Evolutionary conservation across 1,140 invertebrate species (phyloP).

Genomic region (Macrobrachium rosenbergii): DNA sequence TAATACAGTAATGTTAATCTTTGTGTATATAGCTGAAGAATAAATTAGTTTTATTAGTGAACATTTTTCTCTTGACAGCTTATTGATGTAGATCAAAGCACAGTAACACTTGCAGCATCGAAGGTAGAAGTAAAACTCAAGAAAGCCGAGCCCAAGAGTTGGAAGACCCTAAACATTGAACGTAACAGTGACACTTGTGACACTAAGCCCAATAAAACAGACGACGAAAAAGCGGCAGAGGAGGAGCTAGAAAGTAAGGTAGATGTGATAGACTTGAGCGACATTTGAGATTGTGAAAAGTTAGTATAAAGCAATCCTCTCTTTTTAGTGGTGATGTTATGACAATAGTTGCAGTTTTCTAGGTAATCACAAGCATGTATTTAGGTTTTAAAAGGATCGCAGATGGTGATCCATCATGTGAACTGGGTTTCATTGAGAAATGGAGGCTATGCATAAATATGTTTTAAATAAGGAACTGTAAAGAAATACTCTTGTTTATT

Average conservation of each 20-base stretch:
- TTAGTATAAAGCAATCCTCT: background rate
- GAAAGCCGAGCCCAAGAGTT: constrained; percentile 87
- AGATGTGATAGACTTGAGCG: constrained; percentile 73
- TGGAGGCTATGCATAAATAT: no score
- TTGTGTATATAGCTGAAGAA: no score
- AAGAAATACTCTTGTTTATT: no score
- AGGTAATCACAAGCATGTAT: background rate
- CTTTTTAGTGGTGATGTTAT: background rate
- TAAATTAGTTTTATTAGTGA: background rate
- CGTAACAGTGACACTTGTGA: constrained; percentile 66
- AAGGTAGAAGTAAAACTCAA: constrained; percentile 96
- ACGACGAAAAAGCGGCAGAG: constrained; percentile 68
- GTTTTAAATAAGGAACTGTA: no score
- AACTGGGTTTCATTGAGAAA: no score
- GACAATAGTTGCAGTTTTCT: background rate
- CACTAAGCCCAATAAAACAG: constrained; percentile 62
- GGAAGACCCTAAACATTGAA: constrained; percentile 83
- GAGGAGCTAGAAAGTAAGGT: constrained; percentile 69
- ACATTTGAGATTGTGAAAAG: constrained; percentile 68
- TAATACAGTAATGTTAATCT: no score
- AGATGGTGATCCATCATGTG: no score
- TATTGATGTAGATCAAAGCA: constrained; percentile 74
- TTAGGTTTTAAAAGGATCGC: no score
- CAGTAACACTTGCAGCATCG: constrained; percentile 85
- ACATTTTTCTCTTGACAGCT: constrained; percentile 66